These are phyloP conservation scores for Orthonyx spaldingii DNA, from an alignment of 2,113 vertebrate species.

Conservation along the genomic window DNA sequence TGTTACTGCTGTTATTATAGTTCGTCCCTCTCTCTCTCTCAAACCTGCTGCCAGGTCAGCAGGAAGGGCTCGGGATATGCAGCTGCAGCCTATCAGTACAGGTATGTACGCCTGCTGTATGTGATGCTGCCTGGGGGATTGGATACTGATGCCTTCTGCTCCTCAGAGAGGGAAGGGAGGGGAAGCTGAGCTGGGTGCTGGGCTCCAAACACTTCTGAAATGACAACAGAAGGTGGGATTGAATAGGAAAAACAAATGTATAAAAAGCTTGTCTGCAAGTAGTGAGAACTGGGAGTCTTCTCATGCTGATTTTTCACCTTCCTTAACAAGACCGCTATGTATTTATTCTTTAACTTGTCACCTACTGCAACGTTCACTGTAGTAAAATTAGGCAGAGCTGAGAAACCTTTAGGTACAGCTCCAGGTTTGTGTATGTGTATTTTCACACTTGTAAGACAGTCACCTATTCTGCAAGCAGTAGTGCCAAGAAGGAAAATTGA, in stretches of 20 bases:
- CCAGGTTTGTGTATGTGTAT: neutral
- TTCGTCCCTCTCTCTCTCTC: neutral
- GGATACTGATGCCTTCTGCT: neutral
- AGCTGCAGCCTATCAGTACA: neutral
- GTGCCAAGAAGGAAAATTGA: neutral
- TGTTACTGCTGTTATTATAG: neutral
- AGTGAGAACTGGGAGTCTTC: neutral
- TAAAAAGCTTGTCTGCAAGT: neutral
- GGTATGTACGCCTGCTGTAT: neutral
- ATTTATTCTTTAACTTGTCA: neutral
- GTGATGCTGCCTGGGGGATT: neutral
- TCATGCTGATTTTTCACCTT: neutral
- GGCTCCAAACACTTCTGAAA: neutral
- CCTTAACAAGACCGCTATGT: neutral
- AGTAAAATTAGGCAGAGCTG: conserved; percentile 39
- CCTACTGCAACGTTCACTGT: neutral
- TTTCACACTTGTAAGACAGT: neutral
- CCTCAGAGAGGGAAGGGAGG: neutral
- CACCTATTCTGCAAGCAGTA: neutral
- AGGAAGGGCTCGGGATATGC: neutral
- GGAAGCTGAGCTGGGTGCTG: neutral
- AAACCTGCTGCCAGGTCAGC: too few relatives aligned
- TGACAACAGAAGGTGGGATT: neutral
- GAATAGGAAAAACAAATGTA: neutral
- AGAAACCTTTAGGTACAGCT: neutral